phyloP scores from a whole-genome alignment of 2,797 vertebrate genomes.

The Coluber constrictor region DNA sequence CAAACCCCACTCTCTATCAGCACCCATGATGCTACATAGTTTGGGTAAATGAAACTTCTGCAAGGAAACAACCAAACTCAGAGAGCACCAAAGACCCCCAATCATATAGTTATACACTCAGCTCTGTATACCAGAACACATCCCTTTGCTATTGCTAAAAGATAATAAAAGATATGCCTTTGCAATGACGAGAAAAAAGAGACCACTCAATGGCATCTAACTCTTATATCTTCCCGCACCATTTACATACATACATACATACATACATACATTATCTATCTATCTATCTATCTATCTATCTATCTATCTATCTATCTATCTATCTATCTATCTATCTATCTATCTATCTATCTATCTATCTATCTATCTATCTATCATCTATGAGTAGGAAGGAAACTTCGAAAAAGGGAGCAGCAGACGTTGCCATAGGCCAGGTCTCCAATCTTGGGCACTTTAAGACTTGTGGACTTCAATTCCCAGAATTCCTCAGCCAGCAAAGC shows the following conservation, averaged over 20 bases:
- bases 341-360: too few species aligned
- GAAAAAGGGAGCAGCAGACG: background rate
- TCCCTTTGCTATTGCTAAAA: background rate
- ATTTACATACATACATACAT: too few species aligned
- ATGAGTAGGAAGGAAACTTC: background rate
- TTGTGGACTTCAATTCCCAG: too few species aligned
- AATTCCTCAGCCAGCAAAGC: too few species aligned
- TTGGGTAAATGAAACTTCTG: background rate
- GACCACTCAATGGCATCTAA: background rate
- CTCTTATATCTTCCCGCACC: background rate
- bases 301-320: too few species aligned
- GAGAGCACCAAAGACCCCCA: background rate
- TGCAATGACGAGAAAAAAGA: background rate
- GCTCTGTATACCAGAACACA: background rate
- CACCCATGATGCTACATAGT: background rate
- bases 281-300: too few species aligned
- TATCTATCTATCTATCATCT: too few species aligned
- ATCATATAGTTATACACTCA: background rate
- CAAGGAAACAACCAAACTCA: background rate
- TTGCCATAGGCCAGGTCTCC: background rate
- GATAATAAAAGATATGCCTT: background rate
- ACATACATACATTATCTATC: too few species aligned
- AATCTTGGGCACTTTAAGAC: too few species aligned
- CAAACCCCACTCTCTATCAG: background rate
- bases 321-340: too few species aligned